Evolutionary conservation across 2,113 vertebrate species (phyloP), one percentile per base, ranked within the genome.

Genomic region (Anguilla japonica): DNA sequence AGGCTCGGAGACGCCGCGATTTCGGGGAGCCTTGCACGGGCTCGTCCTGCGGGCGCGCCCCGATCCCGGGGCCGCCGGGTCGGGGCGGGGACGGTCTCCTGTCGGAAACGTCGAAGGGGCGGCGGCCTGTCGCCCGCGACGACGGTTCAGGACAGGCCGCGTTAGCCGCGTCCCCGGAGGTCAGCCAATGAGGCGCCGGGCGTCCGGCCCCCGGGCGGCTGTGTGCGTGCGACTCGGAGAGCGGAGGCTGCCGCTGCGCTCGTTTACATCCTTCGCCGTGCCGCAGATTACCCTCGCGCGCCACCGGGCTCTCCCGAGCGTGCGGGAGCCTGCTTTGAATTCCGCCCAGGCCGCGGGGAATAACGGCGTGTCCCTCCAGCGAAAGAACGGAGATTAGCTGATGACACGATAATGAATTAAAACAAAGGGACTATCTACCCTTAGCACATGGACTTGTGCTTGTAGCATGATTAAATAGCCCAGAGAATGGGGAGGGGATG

Each of bases 1-100:
- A 85, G 83, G 86, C 88, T 86, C 86, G 89, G 75, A 88, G 87
- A 71, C 14, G 78, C 83, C 57, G 46, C 46, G 85, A 81, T 89
- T 89, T 90, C 22, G 88, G 41, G 80, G 88, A 39, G 43, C 43
- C 8, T 46, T 46, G 43, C 43, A 46, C 8, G 53, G 81, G 85
- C 87, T 22, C 18, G 53, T 16, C 5, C 88, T 81, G 81, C 88
- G 20, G 89, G 89, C 86, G 89, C 86, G 83, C 57, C 84, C 81
- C 84, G 26, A 20, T 40, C 71, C 60, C 92, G 90, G 89, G 84
- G 84, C 79, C 50, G 82, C 56, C 82, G 85, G 86, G 83, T 83
- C 60, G 41, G 80, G 81, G n/a, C 14, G 15, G 34, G n/a, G 5
- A 79, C 11, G 3, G 78, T 15, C n/a, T 79, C 60, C 78, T 79